phyloP scores from a whole-genome alignment of 2,888 invertebrate species.

The Eristalis arbustorum region DNA sequence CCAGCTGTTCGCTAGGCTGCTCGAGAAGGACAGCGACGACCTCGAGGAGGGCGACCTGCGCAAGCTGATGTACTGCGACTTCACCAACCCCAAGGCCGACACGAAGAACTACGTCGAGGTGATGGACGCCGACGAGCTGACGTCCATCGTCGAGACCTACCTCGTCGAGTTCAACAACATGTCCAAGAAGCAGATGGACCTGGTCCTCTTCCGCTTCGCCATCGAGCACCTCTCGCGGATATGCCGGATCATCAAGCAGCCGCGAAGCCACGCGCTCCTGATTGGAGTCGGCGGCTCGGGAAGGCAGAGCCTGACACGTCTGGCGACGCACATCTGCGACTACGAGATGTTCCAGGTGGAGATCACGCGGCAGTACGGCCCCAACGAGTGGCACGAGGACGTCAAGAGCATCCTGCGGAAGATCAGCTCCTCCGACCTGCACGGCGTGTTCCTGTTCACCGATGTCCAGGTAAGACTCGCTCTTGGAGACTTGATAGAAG shows the following conservation, averaged over 20 bases:
- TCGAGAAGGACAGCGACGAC: conserved; percentile 74
- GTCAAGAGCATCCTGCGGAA: conserved; percentile 90
- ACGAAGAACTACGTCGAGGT: conserved; percentile 94
- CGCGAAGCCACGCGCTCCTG: conserved; percentile 92
- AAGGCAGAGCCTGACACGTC: conserved; percentile 92
- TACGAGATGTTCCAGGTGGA: conserved; percentile 96
- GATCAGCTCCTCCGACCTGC: conserved; percentile 90
- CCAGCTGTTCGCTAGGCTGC: conserved; percentile 86
- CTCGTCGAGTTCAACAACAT: conserved; percentile 95
- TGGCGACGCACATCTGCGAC: conserved; percentile 96
- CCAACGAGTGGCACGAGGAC: conserved; percentile 95
- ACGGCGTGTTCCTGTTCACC: conserved; percentile 94
- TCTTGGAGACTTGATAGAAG: background rate
- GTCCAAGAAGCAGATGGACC: conserved; percentile 97
- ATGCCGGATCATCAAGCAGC: conserved; percentile 94
- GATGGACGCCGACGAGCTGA: conserved; percentile 88
- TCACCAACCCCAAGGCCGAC: conserved; percentile 96
- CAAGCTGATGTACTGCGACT: conserved; percentile 95
- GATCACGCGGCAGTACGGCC: conserved; percentile 92
- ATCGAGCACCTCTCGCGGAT: conserved; percentile 96
- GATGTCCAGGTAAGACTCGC: conserved; percentile 87
- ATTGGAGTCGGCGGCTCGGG: conserved; percentile 97
- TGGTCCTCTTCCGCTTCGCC: conserved; percentile 96
- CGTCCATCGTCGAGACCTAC: conserved; percentile 92
- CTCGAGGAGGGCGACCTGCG: conserved; percentile 91